These are phyloP conservation scores for Frieseomelitta varia DNA, from an alignment of 1,140 invertebrate species.

Conservation along the genomic window DNA sequence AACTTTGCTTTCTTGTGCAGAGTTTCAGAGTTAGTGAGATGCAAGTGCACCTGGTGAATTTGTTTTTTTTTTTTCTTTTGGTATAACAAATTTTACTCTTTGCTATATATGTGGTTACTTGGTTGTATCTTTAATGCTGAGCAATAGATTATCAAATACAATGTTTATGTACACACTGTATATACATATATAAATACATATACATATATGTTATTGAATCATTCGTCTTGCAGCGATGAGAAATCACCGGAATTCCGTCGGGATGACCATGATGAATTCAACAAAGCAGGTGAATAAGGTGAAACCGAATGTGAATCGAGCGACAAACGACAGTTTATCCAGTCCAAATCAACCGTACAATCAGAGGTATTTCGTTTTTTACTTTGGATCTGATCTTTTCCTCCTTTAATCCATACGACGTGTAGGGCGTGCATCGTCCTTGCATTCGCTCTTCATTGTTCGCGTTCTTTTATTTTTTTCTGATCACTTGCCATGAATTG, in stretches of 20 bases:
- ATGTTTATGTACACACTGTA: background rate
- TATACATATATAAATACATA: too few species aligned
- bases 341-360: constrained; percentile 81
- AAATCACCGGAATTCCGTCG: constrained; percentile 88
- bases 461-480: too few species aligned
- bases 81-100: too few species aligned
- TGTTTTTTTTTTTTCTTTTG: too few species aligned
- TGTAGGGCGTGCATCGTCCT: constrained; percentile 7
- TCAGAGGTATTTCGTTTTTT: constrained; percentile 74
- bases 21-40: too few species aligned
- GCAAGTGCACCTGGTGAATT: too few species aligned
- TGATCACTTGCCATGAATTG: background rate
- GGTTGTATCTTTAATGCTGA: too few species aligned
- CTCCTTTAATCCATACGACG: constrained; percentile 3
- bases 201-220: too few species aligned
- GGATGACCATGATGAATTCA: constrained; percentile 84
- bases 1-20: too few species aligned
- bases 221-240: constrained; percentile 77
- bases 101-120: too few species aligned
- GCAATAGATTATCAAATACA: background rate
- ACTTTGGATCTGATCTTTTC: background rate
- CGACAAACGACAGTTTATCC: constrained; percentile 84
- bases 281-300: constrained; percentile 93
- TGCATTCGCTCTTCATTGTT: constrained; percentile 29
- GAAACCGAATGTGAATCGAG: constrained; percentile 91